Percentiles rank a stretch among this genome's conserved stretches.
These are phyloP conservation scores for Arnoldichthys spilopterus DNA, from an alignment of 2,797 vertebrate species.

Conservation along the genomic window DNA sequence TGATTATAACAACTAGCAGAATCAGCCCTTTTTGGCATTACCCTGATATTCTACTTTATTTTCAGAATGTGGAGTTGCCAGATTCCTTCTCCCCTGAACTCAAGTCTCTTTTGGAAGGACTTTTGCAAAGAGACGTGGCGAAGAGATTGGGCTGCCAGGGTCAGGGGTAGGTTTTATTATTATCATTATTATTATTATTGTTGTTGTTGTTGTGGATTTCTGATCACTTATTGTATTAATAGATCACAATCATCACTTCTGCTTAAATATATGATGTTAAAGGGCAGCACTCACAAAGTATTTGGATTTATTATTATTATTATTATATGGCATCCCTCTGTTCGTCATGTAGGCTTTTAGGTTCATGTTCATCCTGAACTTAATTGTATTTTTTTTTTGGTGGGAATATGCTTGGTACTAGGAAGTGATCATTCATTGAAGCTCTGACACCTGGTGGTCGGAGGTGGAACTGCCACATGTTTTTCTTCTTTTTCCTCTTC, in stretches of 20 bases:
- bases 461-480: constrained; percentile 11
- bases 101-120: constrained; percentile 90
- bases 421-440: constrained; percentile 16
- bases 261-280: no score
- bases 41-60: not conserved
- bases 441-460: constrained; percentile 45
- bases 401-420: constrained; percentile 16
- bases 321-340: not conserved
- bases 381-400: not conserved
- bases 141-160: constrained; percentile 92
- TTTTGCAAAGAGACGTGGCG: constrained; percentile 90
- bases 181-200: no score
- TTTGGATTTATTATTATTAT: no score
- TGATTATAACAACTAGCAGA: not conserved
- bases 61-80: constrained; percentile 92
- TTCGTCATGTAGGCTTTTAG: not conserved
- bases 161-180: constrained; percentile 78
- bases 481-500: not conserved
- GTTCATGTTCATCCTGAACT: not conserved
- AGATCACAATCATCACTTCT: no score
- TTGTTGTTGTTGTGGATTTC: no score
- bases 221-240: no score
- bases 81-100: constrained; percentile 92
- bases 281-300: no score
- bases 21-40: not conserved